Conservation (phyloP, 2,113 vertebrate genomes). For the Buteo buteo region DNA sequence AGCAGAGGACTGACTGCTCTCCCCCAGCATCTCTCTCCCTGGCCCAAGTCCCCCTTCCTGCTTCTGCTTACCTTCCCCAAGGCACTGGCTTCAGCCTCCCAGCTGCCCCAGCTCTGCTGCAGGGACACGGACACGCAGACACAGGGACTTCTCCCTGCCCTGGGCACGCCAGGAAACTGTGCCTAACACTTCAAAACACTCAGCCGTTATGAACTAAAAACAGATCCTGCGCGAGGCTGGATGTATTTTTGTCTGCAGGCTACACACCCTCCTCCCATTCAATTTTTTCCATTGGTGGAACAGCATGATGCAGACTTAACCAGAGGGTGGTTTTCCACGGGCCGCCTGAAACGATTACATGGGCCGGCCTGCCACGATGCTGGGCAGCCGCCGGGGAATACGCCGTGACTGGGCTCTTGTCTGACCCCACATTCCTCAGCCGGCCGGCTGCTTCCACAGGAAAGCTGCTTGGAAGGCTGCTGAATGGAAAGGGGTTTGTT, state of each 20-base stretch:
- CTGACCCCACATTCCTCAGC: constrained; percentile 83
- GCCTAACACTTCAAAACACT: constrained; percentile 75
- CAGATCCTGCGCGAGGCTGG: constrained; percentile 65
- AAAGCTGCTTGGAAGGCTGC: constrained; percentile 31
- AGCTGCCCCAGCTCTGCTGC: background rate
- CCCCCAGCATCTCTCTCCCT: background rate
- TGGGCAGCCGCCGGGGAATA: constrained; percentile 73
- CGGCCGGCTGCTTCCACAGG: constrained; percentile 70
- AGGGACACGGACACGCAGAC: background rate
- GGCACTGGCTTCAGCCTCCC: background rate
- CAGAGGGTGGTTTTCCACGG: constrained; percentile 82
- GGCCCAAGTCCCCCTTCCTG: background rate
- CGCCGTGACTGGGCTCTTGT: constrained; percentile 81
- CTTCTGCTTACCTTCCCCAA: constrained; percentile 50
- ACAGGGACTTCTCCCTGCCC: constrained; percentile 67
- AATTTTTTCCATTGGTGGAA: constrained; percentile 84
- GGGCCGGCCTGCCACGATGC: constrained; percentile 72
- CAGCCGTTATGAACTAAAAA: constrained; percentile 77
- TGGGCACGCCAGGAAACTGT: constrained; percentile 69
- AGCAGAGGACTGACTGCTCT: background rate
- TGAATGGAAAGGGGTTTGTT: constrained; percentile 31
- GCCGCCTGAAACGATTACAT: constrained; percentile 71
- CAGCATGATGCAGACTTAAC: constrained; percentile 76
- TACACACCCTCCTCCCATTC: constrained; percentile 78
- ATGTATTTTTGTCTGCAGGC: constrained; percentile 78